Evolutionary conservation across 2,797 vertebrate genomes (phyloP), one percentile per base, ranked within the genome.

Genomic region (Orientallactaga sibirica): DNA sequence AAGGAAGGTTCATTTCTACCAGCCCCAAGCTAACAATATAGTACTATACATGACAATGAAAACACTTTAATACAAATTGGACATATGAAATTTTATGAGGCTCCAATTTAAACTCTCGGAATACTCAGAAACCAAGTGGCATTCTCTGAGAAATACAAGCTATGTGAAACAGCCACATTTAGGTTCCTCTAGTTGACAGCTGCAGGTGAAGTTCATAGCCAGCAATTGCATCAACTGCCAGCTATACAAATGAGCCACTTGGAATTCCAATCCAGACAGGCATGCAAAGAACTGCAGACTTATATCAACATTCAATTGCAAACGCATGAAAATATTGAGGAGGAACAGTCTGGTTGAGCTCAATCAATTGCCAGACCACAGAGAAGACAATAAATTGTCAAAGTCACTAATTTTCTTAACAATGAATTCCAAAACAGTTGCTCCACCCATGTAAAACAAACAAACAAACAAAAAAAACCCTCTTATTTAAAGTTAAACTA

Each of bases 1-100:
- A 84, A 37, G 41, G 74, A 62, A 90, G 8, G 14, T 29, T 91
- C 12, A 62, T 82, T 22, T 75, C 16, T 25, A 79, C 7, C 20
- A 58, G 25, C 33, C 61, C 79, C 16, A 85, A 82, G 82, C 22
- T 41, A 68, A 71, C 48, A 95, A 68, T 66, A 85, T 41, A 90
- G 86, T 73, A 67, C 92, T 85, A 3, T 0, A 79, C 0, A 94
- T 85, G 11, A 67, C 37, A 67, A 20, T 73, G 3, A 88, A 94
- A 80, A 55, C 2, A 66, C 11, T 76, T 88, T 64, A 84, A 75
- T 64, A 41, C 3, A 73, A 71, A 52, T 16, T 16, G 14, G 62
- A 7, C 62, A 64, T 64, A 64, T 1, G 62, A 64, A 64, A 20
- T 16, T 24, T 67, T 68, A 70, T 3, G 33, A 81, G 41, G 6